Base-by-base conservation (phyloP, 2,797 vertebrate genomes). In the Rhinatrema bivittatum region DNA sequence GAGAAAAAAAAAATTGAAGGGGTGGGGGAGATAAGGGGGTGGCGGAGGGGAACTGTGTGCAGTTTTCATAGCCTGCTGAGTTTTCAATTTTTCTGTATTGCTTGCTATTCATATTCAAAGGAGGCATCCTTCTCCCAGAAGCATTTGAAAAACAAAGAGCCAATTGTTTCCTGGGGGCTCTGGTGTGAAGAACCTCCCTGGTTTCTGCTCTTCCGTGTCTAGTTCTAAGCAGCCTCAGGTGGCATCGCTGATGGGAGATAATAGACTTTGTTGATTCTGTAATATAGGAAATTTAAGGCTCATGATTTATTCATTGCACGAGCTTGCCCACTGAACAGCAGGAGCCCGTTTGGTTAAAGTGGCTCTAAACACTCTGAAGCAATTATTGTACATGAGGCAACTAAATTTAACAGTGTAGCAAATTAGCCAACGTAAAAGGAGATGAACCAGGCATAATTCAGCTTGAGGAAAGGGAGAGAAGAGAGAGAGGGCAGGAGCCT, bases 321-420 rank as follows among this genome's bases (percentile, higher is more conserved):
- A 17, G 10, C 40, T 32, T 7, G 10, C 41, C 44, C 41, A 10
- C 29, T 17, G 52, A 46, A 44, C 3, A 18, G 15, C 20, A 5
- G 12, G 6, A 47, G 12, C 9, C 20, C n/a, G 45, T 65, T 26
- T 48, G 25, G 19, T 25, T 50, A 36, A 41, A 46, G 5, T 20
- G 41, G 28, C 40, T 15, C 10, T 15, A 39, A 44, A 17, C 3
- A 29, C 50, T 63, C 37, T 13, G 13, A 47, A 33, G 31, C 6
- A 53, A 29, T n/a, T 8, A 7, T 9, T 9, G 35, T 46, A 27
- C 16, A 48, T 20, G 27, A 4, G 22, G 15, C 32, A 58, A 16
- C 6, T 56, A 11, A 51, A 2, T 36, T 41, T 48, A 44, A 19
- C 25, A 46, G 7, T 39, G 21, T 11, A 34, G 18, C 6, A 51